These are phyloP conservation scores for Myiozetetes cayanensis DNA, from an alignment of 2,113 vertebrate species.

Conservation along the genomic window DNA sequence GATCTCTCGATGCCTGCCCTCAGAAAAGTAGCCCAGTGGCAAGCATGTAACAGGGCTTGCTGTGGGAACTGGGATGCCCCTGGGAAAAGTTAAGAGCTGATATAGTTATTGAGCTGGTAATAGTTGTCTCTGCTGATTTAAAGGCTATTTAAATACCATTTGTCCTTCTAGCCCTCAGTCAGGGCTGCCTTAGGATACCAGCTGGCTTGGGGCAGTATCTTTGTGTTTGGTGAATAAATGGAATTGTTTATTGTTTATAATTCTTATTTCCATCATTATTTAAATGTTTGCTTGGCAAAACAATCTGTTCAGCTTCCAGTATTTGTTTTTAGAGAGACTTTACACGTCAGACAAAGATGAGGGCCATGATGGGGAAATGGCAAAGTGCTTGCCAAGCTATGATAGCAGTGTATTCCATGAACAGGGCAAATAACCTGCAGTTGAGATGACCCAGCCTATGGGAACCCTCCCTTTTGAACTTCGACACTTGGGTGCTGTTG, in stretches of 20 bases:
- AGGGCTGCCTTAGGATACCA: not conserved
- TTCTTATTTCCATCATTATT: slow-evolving; percentile 53
- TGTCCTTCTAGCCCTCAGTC: not conserved
- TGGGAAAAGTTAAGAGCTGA: not conserved
- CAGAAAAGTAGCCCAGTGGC: not conserved
- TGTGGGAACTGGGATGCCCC: not conserved
- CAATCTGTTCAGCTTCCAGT: slow-evolving; percentile 54
- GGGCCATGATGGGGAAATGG: not conserved
- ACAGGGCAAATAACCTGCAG: not conserved
- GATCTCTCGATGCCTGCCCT: not conserved
- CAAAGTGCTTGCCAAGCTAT: not conserved
- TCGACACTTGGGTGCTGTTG: not conserved
- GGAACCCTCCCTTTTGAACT: not conserved
- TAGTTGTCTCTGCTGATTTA: not conserved
- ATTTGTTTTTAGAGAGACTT: slow-evolving; percentile 51
- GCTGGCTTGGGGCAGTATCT: slow-evolving; percentile 6
- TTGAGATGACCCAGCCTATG: not conserved
- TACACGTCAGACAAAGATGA: not conserved
- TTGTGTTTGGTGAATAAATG: slow-evolving; percentile 38
- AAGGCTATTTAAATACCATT: slow-evolving; percentile 20
- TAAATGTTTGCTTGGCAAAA: slow-evolving; percentile 46
- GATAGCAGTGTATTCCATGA: not conserved
- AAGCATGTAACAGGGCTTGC: not conserved
- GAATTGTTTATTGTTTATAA: slow-evolving; percentile 30
- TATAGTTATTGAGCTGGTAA: not conserved